Evolutionary conservation across 2,113 vertebrate species (phyloP), one percentile per base, ranked within the genome.

Genomic region (Sebastes fasciatus): DNA sequence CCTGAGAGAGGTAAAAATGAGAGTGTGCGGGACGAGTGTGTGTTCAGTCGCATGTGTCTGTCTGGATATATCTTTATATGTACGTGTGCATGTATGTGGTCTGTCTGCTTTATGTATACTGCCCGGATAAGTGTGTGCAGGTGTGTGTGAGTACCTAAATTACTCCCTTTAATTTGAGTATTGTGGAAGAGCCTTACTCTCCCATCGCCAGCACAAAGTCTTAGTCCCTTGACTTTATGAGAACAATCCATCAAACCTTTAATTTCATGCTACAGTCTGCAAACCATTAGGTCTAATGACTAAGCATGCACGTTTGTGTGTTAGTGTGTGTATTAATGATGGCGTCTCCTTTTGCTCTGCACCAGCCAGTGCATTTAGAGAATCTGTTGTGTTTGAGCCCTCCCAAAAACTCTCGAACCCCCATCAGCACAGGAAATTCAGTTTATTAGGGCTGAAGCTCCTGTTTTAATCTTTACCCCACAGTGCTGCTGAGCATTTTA

Each of bases 171-270:
- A 73, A 80, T 83, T 63, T 78, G 69, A 75, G 58, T 34, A 34
- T 34, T 34, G 69, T 79, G 69, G 52, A 65, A 60, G 79, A 89
- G 63, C 64, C 61, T 69, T 57, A 45, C 52, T 83, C 65, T 72
- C 85, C 70, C 74, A 85, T 68, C 40, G 10, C 77, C 58, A 86
- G 79, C 79, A 81, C 80, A 83, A 71, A 87, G 79, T 90, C 85
- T 83, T 61, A 85, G 84, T 88, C 86, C 74, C 88, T 76, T 83
- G 82, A 86, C 80, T 90, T 93, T 88, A 90, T 91, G 85, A 91
- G 80, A 81, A 85, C 77, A 86, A 88, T 93, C 89, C 79, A 91
- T 93, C 93, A 93, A 89, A 86, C 79, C 85, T 93, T 86, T 92
- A 91, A 93, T 92, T 93, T 90, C 89, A 88, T 82, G 86, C 84